Evolutionary conservation across 2,888 invertebrate genomes (phyloP).

Genomic region (Hirtodrosophila cameraria): DNA sequence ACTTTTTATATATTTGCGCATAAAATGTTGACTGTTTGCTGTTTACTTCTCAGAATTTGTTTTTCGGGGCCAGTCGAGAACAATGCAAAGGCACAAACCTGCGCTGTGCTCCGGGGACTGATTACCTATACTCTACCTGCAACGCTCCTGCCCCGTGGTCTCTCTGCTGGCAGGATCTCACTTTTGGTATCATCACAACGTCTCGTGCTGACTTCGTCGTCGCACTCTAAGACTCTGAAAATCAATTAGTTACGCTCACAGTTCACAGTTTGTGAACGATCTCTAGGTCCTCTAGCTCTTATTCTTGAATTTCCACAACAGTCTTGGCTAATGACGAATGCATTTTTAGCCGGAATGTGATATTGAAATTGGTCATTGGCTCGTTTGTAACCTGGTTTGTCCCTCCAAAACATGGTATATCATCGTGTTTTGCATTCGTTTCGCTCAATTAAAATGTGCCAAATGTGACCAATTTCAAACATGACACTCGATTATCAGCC

Average conservation of each 20-base stretch:
- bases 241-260: slow-evolving; percentile 78
- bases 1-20: slow-evolving; percentile 72
- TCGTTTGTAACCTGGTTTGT: slow-evolving; percentile 40
- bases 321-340: slow-evolving; percentile 65
- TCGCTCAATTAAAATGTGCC: slow-evolving; percentile 71
- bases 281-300: not conserved
- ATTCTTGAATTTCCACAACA: slow-evolving; percentile 47
- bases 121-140: slow-evolving; percentile 62
- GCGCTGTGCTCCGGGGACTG: slow-evolving; percentile 63
- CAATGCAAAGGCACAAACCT: slow-evolving; percentile 72
- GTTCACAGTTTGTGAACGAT: slow-evolving; percentile 6
- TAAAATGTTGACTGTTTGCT: slow-evolving; percentile 69
- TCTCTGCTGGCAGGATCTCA: slow-evolving; percentile 46
- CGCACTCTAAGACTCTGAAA: slow-evolving; percentile 62
- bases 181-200: slow-evolving; percentile 7
- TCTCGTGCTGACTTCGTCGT: slow-evolving; percentile 58
- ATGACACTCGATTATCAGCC: slow-evolving; percentile 51
- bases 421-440: slow-evolving; percentile 61
- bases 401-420: slow-evolving; percentile 6
- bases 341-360: slow-evolving; percentile 50
- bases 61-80: slow-evolving; percentile 53
- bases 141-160: slow-evolving; percentile 21
- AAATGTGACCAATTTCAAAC: slow-evolving; percentile 58
- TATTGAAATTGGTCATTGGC: slow-evolving; percentile 62
- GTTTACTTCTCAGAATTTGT: slow-evolving; percentile 66